Evolutionary conservation across 1,140 invertebrate genomes (phyloP).

Genomic region (Drosophila azteca): DNA sequence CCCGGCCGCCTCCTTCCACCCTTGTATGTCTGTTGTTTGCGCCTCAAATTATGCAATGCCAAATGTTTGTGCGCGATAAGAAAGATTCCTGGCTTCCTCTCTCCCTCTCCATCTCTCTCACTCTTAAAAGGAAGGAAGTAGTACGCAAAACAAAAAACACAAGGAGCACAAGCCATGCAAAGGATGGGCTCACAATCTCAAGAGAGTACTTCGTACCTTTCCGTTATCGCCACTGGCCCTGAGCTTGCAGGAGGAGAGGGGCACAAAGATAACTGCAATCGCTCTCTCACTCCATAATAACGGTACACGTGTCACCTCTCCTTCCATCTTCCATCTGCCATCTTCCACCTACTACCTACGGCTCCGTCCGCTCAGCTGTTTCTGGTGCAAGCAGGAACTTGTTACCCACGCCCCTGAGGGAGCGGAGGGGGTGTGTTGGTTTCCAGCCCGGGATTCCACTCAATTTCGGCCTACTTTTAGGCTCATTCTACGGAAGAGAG

Average conservation of each 20-base stretch:
- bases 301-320: conserved; percentile 43
- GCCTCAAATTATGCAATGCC: conserved; percentile 46
- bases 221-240: too few relatives aligned
- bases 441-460: conserved; percentile 33
- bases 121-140: neutral
- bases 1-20: neutral
- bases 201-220: too few relatives aligned
- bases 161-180: too few relatives aligned
- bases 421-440: neutral
- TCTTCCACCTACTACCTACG: conserved; percentile 1
- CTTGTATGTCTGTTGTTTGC: conserved; percentile 30
- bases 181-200: too few relatives aligned
- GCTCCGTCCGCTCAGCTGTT: conserved; percentile 62
- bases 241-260: neutral
- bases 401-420: conserved; percentile 60
- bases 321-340: conserved; percentile 6
- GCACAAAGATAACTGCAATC: conserved; percentile 32
- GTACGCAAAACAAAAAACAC: too few relatives aligned
- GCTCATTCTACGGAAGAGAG: conserved; percentile 24
- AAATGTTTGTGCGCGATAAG: conserved; percentile 55
- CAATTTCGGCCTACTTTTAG: conserved; percentile 73
- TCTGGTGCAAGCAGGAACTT: conserved; percentile 68
- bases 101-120: neutral
- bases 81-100: conserved; percentile 8
- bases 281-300: conserved; percentile 30